Conservation (phyloP, 2,113 vertebrate genomes). For the Ascaphus truei region DNA sequence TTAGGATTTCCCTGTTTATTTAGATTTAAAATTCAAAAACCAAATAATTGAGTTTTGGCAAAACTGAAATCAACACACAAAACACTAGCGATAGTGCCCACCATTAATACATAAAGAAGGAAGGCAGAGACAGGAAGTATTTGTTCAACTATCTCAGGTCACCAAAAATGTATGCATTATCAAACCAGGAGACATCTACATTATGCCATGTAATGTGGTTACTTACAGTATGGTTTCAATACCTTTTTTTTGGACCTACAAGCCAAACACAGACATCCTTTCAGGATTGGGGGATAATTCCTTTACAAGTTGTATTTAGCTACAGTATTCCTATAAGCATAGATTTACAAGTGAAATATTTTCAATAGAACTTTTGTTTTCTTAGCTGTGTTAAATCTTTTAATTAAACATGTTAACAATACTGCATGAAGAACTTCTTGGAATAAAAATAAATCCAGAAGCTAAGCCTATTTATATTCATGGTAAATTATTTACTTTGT, state of each 20-base stretch:
- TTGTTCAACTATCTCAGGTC: no score
- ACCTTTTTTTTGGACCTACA: background rate
- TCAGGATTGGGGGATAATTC: no score
- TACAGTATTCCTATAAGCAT: background rate
- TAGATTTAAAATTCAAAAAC: no score
- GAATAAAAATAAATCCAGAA: constrained; percentile 67
- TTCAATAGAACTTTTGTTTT: constrained; percentile 42
- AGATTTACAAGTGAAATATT: background rate
- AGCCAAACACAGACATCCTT: background rate
- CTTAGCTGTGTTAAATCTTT: constrained; percentile 63
- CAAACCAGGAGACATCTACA: background rate
- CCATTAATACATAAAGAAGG: no score
- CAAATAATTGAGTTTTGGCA: no score
- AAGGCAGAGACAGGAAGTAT: no score
- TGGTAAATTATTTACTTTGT: constrained; percentile 72
- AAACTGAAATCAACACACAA: background rate
- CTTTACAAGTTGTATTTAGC: background rate
- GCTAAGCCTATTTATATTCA: constrained; percentile 74
- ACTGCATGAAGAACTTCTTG: constrained; percentile 61
- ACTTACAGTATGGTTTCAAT: background rate
- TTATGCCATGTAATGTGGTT: background rate
- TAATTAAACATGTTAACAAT: constrained; percentile 74
- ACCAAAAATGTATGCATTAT: background rate
- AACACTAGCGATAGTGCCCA: background rate
- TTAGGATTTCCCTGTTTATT: no score